Evolutionary conservation across 2,797 vertebrate species (phyloP), one percentile per base, ranked within the genome.

Genomic region (Poeciliopsis gracilis): DNA sequence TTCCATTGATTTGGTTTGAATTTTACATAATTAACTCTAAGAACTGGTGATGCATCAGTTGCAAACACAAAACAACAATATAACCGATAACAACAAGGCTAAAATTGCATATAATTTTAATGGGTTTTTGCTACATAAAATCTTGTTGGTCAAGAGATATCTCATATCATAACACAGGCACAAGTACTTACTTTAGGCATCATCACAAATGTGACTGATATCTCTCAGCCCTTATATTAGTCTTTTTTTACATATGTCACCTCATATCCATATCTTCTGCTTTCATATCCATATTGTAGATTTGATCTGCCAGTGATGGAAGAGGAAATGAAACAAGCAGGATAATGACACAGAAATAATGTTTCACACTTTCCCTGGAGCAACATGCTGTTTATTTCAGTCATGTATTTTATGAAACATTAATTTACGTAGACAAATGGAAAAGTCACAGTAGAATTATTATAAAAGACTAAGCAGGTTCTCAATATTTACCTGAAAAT

Each of bases 341-440:
- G 72, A 82, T 85, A 81, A 84, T 86, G 78, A 81, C 63, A 84
- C 59, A 70, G 67, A 78, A 88, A 85, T 82, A 84, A 82, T 76
- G 78, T 82, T 82, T 77, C 36, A 13, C 73, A 83, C 67, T 80
- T 73, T 82, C 80, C 80, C 81, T 23, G 59, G 85, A 87, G 88
- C 84, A 36, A 81, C 73, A 76, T 79, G 81, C 84, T 81, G 63
- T 83, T 53, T 82, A 76, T 59, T 86, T 88, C 79, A 82, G 86
- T 82, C 81, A 77, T 46, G 78, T 72, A 72, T 87, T 78, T 84
- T 80, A 91, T 88, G 79, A 90, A 85, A 83, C 81, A 73, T 72
- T 90, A 77, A 86, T 84, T 86, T 57, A 87, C 80, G 74, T 73
- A 77, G 77, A 82, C 82, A 79, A 73, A 77, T 87, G 82, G 77